Conservation (phyloP, 2,888 invertebrate genomes). For the Cordilura impudica region DNA sequence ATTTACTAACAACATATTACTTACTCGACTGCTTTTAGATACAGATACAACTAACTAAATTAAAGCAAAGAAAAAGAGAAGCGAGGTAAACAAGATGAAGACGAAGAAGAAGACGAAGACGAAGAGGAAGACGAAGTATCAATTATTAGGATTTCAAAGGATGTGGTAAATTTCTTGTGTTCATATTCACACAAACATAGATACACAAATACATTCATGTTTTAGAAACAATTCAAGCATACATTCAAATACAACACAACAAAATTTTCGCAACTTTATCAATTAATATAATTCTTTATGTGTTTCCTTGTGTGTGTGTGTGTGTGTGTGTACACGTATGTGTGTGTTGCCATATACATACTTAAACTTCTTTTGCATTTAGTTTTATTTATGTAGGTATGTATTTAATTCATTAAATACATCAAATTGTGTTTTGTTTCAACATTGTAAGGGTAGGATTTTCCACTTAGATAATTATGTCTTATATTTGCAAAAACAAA, state of each 20-base stretch:
- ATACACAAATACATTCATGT: constrained; percentile 12
- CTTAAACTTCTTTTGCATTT: too few relatives aligned
- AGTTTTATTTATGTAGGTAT: neutral
- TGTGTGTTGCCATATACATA: neutral
- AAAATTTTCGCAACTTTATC: constrained; percentile 52
- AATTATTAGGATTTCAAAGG: constrained; percentile 26
- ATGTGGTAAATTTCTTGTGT: constrained; percentile 35
- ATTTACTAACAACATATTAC: constrained; percentile 58
- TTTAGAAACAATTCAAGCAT: constrained; percentile 48
- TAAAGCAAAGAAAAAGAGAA: neutral
- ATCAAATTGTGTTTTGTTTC: constrained; percentile 35
- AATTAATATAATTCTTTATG: constrained; percentile 32
- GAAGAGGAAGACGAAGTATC: constrained; percentile 24
- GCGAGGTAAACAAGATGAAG: constrained; percentile 29
- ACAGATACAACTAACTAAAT: neutral
- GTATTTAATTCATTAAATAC: constrained; percentile 52
- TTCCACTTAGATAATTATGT: constrained; percentile 34
- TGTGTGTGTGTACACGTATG: neutral
- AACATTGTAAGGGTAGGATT: constrained; percentile 36
- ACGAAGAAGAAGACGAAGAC: neutral
- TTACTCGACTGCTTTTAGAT: neutral
- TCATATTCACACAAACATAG: neutral
- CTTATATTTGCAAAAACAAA: neutral
- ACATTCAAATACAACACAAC: constrained; percentile 24
- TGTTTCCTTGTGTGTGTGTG: neutral